Evolutionary conservation across 2,113 vertebrate genomes (phyloP), one percentile per base, ranked within the genome.

Genomic region (Etheostoma cragini): DNA sequence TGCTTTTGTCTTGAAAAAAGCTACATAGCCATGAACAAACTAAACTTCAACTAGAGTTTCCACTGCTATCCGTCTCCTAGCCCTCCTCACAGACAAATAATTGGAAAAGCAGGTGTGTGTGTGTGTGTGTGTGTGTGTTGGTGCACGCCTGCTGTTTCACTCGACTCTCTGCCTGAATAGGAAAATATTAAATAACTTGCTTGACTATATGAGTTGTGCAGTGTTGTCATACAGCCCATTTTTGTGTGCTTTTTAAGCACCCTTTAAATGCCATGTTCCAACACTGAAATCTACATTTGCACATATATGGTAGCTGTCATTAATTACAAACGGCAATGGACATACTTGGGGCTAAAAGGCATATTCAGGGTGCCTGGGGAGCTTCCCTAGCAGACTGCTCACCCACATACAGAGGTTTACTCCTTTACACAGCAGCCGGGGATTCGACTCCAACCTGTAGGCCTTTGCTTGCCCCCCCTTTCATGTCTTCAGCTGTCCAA

Each of bases 101-200:
- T 93, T 82, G 72, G 65, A 78, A 88, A 90, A 84, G 49, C 88
- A 91, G 80, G 80, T 86, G 64, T 83, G 75, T 78, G 77, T 79
- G 73, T 76, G 78, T 81, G 77, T 78, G 75, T 83, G 78, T 84
- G 54, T 71, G 78, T 71, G 73, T 42, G 21, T 19, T 30, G 45
- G 47, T 70, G 72, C 33, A 47, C 3, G 26, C 17, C 78, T 88
- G 78, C 72, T 80, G 82, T 77, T 81, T 82, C 69, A 57, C 74
- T 88, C 70, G 64, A 53, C 76, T 86, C 66, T 30, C 73, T 60
- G 72, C 68, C 85, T 46, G 64, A 87, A 85, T 57, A 63, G 83
- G 86, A 91, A 90, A 89, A 84, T 90, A 86, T 91, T 88, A 82
- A 90, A 85, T 85, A 85, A 86, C 77, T 67, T 79, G 42, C 69